These are phyloP conservation scores for Alloscopus bannaensis DNA, from an alignment of 2,888 invertebrate genomes.

Conservation along the genomic window DNA sequence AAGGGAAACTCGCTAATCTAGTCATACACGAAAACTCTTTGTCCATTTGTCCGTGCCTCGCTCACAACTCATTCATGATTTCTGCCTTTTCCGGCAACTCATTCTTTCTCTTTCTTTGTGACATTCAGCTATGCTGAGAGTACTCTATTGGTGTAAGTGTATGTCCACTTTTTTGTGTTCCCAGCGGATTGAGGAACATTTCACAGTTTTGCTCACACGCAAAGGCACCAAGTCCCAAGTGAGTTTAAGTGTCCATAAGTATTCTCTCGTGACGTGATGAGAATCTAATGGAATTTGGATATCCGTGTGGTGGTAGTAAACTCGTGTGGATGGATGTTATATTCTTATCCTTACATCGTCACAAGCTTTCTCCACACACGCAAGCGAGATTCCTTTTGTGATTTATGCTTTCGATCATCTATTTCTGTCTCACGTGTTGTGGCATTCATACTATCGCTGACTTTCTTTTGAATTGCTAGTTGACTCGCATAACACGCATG, in stretches of 20 bases:
- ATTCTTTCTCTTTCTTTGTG: too few relatives aligned
- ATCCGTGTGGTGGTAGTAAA: slow-evolving; percentile 17
- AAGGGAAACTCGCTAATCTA: background rate
- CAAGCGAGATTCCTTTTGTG: slow-evolving; percentile 39
- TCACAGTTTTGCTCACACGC: slow-evolving; percentile 37
- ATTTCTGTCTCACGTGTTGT: slow-evolving; percentile 37
- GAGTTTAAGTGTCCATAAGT: slow-evolving; percentile 57
- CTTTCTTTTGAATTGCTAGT: too few relatives aligned
- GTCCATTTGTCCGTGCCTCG: slow-evolving; percentile 13
- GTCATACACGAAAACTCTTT: too few relatives aligned
- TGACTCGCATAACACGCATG: too few relatives aligned
- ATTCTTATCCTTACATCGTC: too few relatives aligned
- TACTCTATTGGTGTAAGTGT: too few relatives aligned
- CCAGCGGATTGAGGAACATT: too few relatives aligned
- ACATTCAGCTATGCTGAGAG: too few relatives aligned
- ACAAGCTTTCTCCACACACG: too few relatives aligned
- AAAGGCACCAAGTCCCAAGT: too few relatives aligned
- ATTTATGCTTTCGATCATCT: slow-evolving; percentile 50
- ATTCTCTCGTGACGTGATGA: slow-evolving; percentile 56
- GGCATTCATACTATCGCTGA: slow-evolving; percentile 30
- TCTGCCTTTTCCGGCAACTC: too few relatives aligned
- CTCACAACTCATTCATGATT: slow-evolving; percentile 12
- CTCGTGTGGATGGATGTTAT: too few relatives aligned
- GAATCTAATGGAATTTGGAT: slow-evolving; percentile 56
- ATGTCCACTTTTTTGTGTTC: background rate